Evolutionary conservation across 1,140 invertebrate genomes (phyloP).

Genomic region (Nasonia longicornis): DNA sequence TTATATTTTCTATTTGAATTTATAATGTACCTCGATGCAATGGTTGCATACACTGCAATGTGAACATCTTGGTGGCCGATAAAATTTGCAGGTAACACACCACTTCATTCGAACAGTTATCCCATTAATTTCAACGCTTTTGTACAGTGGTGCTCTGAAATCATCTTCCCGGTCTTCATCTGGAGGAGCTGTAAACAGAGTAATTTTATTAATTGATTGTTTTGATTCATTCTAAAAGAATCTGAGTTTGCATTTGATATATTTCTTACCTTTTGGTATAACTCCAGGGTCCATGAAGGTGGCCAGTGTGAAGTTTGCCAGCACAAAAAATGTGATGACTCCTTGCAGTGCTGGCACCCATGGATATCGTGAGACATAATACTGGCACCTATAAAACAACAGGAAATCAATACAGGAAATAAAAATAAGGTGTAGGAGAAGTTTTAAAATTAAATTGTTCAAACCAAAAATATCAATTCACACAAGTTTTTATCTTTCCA

Average conservation of each 20-base stretch:
- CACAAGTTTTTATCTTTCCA: neutral
- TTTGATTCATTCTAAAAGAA: constrained; percentile 28
- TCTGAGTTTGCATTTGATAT: neutral
- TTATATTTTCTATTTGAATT: neutral
- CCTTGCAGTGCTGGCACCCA: constrained; percentile 94
- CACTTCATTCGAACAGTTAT: constrained; percentile 99
- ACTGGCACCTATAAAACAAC: constrained; percentile 81
- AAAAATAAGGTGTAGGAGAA: neutral
- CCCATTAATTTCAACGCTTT: constrained; percentile 98
- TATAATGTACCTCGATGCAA: constrained; percentile 89
- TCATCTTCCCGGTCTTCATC: constrained; percentile 98
- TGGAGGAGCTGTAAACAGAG: constrained; percentile 81
- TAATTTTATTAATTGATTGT: constrained; percentile 11
- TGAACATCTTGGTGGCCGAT: constrained; percentile 96
- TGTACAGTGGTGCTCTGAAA: constrained; percentile 96
- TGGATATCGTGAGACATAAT: constrained; percentile 83
- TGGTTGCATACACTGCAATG: constrained; percentile 99
- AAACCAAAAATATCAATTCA: neutral
- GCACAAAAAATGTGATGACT: constrained; percentile 94
- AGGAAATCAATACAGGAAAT: neutral
- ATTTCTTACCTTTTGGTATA: constrained; percentile 91
- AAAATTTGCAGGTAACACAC: constrained; percentile 99
- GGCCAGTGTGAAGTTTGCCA: constrained; percentile 97
- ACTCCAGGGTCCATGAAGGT: constrained; percentile 99
- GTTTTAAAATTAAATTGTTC: neutral